These are phyloP conservation scores for Pogonomyrmex barbatus DNA, from an alignment of 1,140 invertebrate species.

Conservation along the genomic window DNA sequence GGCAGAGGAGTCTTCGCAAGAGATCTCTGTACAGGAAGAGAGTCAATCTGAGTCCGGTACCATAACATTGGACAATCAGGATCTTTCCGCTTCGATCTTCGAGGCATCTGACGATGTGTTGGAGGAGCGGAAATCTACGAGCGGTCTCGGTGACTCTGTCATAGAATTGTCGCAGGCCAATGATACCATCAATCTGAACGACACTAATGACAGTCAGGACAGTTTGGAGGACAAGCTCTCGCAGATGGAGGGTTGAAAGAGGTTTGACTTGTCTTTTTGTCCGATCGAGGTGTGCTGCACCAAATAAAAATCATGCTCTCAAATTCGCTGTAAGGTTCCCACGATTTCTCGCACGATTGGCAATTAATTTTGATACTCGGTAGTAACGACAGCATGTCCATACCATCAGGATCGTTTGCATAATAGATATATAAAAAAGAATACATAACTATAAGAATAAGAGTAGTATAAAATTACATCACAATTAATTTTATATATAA, in stretches of 20 bases:
- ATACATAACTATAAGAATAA: slow-evolving; percentile 6
- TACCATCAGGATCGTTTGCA: not conserved
- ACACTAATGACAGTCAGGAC: slow-evolving; percentile 83
- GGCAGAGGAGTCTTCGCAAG: not conserved
- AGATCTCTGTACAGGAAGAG: slow-evolving; percentile 16
- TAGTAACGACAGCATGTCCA: not conserved
- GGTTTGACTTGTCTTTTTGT: not conserved
- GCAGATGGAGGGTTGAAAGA: slow-evolving; percentile 83
- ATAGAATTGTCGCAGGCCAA: slow-evolving; percentile 76
- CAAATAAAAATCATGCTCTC: slow-evolving; percentile 13
- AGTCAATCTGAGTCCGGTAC: slow-evolving; percentile 17
- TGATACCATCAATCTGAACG: slow-evolving; percentile 82
- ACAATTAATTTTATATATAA: not conserved
- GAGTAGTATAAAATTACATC: not conserved
- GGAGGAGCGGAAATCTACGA: slow-evolving; percentile 69
- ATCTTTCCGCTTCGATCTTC: slow-evolving; percentile 80
- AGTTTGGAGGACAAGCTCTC: slow-evolving; percentile 85
- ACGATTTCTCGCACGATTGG: slow-evolving; percentile 1
- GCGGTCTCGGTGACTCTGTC: slow-evolving; percentile 74
- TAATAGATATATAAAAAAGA: not conserved
- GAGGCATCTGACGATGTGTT: slow-evolving; percentile 73
- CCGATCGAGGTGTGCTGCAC: not conserved
- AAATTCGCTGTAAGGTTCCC: slow-evolving; percentile 11
- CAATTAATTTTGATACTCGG: slow-evolving; percentile 20
- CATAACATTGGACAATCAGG: slow-evolving; percentile 71